Evolutionary conservation across 2,888 invertebrate species (phyloP), one percentile per base, ranked within the genome.

Genomic region (Oithona nana): DNA sequence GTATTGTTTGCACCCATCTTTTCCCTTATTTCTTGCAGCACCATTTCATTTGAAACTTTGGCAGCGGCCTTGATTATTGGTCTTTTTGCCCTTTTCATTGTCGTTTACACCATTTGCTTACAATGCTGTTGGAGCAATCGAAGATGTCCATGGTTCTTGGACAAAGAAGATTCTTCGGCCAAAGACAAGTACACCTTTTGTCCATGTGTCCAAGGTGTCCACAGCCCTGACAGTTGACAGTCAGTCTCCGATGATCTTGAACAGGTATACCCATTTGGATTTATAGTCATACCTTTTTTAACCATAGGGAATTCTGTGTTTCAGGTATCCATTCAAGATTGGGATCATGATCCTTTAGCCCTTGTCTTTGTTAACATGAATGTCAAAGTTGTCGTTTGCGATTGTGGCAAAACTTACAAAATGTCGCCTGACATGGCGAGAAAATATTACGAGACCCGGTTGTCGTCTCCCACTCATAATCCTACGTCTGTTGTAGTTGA

Each of bases 361-460:
- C 24, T 54, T 54, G 26, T 54, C 16, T 20, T 54, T 20, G 26
- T 54, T 26, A 54, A 54, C 26, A 26, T 26, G 24, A 54, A 54
- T 54, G 26, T 54, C 26, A 20, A 54, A 26, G 54, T 54, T 20
- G 26, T 54, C 24, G 22, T 54, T 26, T 54, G 54, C 26, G 54
- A 54, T 26, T 54, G 54, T 54, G 54, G 54, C 22, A 54, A 54
- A 24, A 26, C 54, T 11, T 54, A 54, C 54, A 54, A 54, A 26
- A 54, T 54, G 54, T 26, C 54, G 26, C 39, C 39, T 11, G 39
- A 39, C 6, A 11, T 39, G 39, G 39, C 39, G 16, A 6, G 39
- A 6, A 39, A 39, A 16, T 39, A 11, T 39, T 39, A 39, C 39
- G 39, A n/a, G n/a, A n/a, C n/a, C n/a, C n/a, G n/a, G n/a, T n/a